Percentiles rank a stretch among this genome's conserved stretches.
Evolutionary conservation across 2,113 vertebrate genomes (phyloP).

Genomic region (Sorex fumeus): DNA sequence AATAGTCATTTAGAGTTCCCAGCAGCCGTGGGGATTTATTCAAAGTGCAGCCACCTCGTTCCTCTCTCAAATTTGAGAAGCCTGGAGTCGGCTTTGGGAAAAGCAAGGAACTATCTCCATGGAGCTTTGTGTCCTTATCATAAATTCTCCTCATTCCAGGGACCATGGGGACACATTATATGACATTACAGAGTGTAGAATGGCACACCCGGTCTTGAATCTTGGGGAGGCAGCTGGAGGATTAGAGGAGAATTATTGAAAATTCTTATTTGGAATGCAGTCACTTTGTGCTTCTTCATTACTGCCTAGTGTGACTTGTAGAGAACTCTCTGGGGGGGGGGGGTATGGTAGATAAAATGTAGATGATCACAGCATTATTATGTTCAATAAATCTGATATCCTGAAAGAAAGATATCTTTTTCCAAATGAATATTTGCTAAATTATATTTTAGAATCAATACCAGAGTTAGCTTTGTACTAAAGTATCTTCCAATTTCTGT

Average conservation of each 20-base stretch:
- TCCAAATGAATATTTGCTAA: background rate
- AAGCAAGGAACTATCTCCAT: slow-evolving; percentile 69
- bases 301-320: background rate
- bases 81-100: background rate
- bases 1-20: slow-evolving; percentile 87
- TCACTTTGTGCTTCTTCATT: slow-evolving; percentile 34
- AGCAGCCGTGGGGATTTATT: slow-evolving; percentile 82
- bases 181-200: background rate
- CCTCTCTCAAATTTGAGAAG: slow-evolving; percentile 59
- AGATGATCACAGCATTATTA: background rate
- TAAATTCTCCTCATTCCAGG: slow-evolving; percentile 48
- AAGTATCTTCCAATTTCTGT: slow-evolving; percentile 7
- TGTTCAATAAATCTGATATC: slow-evolving; percentile 9
- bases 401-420: background rate
- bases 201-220: slow-evolving; percentile 15
- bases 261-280: slow-evolving; percentile 66
- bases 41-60: slow-evolving; percentile 50
- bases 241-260: slow-evolving; percentile 41
- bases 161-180: background rate
- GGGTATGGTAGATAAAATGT: background rate
- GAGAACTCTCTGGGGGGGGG: slow-evolving; percentile 29
- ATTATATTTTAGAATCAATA: background rate
- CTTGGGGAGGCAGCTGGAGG: background rate
- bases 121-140: slow-evolving; percentile 47
- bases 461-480: background rate